Base-by-base conservation (phyloP, 2,113 vertebrate genomes). In the Tapirus terrestris region DNA sequence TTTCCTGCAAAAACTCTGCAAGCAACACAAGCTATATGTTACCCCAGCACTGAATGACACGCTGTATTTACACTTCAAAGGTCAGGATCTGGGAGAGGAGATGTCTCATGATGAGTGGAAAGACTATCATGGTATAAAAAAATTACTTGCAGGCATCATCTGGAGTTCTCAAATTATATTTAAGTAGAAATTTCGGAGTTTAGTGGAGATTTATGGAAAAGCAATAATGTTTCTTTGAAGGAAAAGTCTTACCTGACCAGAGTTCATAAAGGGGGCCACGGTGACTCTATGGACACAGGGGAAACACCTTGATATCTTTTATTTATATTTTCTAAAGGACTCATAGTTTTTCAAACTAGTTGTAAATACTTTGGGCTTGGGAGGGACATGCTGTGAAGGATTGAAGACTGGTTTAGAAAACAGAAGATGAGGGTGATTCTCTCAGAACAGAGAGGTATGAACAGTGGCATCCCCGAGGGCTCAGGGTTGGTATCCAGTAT, bases 1-100 rank as follows among this genome's bases (percentile, higher is more conserved):
- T 67, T 98, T 99, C 91, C 98, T 99, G 80, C 98, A 88, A 94
- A 99, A 99, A 67, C 99, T 99, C 89, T 99, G 99, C 98, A 99
- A 99, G 97, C 94, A 99, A 73, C 98, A 99, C 80, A 99, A 99
- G 96, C 99, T 99, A 45, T 99, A 99, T 63, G 2, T 81, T 33
- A 99, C 99, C 1, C 99, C 99, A 0, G 95, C 89, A 25, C 96
- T 99, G 98, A 99, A 99, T 94, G 99, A 99, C 79, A 99, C 99
- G 0, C 98, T 99, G 53, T 99, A 99, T 90, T 98, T 99, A 96
- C 99, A 99, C 97, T 99, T 98, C 88, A 99, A 99, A 99, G 99
- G 99, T 99, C 98, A 98, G 98, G 68, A 20, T 39, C 25, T 13
- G 0, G 2, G 3, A 6, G 4, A n/a, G 29, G 21, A 60, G 13